These are phyloP conservation scores for Microplitis manilae DNA, from an alignment of 2,888 invertebrate genomes.

Conservation along the genomic window DNA sequence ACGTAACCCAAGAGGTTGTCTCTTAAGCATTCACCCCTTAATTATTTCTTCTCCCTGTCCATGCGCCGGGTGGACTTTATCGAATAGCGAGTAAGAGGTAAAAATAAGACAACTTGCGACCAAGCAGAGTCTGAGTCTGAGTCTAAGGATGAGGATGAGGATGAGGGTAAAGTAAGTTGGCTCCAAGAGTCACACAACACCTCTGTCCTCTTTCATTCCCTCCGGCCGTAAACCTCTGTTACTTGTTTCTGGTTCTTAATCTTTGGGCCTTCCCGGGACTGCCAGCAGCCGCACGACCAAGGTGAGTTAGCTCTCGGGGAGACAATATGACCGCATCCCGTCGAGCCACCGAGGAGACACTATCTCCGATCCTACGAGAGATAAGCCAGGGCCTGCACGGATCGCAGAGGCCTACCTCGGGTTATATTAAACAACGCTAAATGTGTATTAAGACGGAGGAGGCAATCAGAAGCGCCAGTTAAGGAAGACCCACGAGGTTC, in stretches of 20 bases:
- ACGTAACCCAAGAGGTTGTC: conserved; percentile 28
- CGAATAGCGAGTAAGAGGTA: conserved; percentile 38
- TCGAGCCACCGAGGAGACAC: conserved; percentile 53
- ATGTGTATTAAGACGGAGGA: conserved; percentile 27
- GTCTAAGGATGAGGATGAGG: too few relatives aligned
- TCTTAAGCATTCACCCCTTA: conserved; percentile 37
- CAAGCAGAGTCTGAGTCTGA: conserved; percentile 15
- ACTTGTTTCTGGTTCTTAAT: conserved; percentile 15
- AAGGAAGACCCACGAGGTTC: conserved; percentile 45
- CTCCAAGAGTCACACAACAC: conserved; percentile 23
- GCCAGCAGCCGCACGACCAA: conserved; percentile 35
- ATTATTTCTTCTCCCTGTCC: conserved; percentile 36
- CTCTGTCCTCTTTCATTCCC: conserved; percentile 22
- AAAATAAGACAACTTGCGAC: conserved; percentile 21
- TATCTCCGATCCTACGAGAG: conserved; percentile 68
- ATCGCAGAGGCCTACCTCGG: conserved; percentile 51
- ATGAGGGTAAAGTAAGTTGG: neutral
- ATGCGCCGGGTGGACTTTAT: conserved; percentile 22
- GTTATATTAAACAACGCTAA: conserved; percentile 37
- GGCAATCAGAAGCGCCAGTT: conserved; percentile 45
- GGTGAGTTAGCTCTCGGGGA: conserved; percentile 47
- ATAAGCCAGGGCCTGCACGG: conserved; percentile 59
- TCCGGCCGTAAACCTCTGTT: conserved; percentile 6
- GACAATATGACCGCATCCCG: conserved; percentile 66
- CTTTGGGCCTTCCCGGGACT: neutral